phyloP scores from a whole-genome alignment of 2,888 invertebrate species.

The Coremacera marginata region DNA sequence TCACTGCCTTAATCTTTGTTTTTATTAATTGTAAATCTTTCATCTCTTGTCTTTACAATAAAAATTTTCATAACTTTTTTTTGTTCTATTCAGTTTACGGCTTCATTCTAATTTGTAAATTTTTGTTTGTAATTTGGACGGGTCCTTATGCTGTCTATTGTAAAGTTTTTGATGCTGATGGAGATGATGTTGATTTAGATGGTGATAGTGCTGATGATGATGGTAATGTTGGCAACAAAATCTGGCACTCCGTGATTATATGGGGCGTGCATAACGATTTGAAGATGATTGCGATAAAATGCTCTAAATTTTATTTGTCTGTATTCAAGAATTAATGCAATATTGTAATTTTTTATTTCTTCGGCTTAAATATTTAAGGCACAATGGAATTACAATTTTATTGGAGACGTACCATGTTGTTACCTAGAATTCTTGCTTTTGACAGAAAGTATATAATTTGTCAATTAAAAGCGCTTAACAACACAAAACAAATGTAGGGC shows the following conservation, averaged over 20 bases:
- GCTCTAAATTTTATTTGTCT: not conserved
- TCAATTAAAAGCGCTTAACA: no score
- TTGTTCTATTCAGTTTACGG: constrained; percentile 44
- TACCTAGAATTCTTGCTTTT: no score
- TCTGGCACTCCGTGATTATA: not conserved
- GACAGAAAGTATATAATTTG: no score
- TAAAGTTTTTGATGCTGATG: constrained; percentile 44
- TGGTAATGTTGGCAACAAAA: constrained; percentile 41
- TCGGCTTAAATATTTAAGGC: no score
- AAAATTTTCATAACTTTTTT: constrained; percentile 31
- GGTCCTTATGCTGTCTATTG: constrained; percentile 56
- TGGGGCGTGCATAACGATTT: not conserved
- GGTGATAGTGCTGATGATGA: constrained; percentile 5
- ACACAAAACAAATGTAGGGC: no score
- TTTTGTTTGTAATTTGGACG: constrained; percentile 55
- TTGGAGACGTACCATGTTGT: no score
- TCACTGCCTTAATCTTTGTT: not conserved
- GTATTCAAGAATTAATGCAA: no score
- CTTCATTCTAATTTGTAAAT: constrained; percentile 31
- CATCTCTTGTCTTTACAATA: not conserved
- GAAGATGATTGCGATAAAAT: not conserved
- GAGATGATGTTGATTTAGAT: not conserved
- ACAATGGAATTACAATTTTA: no score
- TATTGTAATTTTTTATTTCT: no score
- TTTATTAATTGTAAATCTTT: not conserved